phyloP scores from a whole-genome alignment of 2,113 vertebrate species.

The Mobula hypostoma region DNA sequence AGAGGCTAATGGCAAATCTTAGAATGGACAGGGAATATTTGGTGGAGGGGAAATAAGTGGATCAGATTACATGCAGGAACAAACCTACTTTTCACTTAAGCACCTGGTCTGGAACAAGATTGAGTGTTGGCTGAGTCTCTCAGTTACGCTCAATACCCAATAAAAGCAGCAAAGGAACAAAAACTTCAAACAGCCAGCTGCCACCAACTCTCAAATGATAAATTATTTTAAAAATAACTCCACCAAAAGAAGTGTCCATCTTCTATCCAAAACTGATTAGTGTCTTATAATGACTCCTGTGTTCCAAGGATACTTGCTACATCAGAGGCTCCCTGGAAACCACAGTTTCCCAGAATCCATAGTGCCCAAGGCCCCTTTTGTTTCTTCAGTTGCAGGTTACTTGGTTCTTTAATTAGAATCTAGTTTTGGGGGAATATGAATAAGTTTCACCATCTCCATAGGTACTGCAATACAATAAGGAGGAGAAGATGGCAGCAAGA shows the following conservation, averaged over 20 bases:
- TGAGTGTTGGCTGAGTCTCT: not conserved
- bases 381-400: no score
- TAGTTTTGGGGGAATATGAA: no score
- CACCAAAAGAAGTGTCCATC: not conserved
- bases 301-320: no score
- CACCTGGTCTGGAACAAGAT: not conserved
- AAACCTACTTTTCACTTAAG: not conserved
- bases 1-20: no score
- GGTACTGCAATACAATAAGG: not conserved
- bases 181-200: not conserved
- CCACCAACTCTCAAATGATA: not conserved
- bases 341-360: no score
- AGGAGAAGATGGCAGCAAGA: no score
- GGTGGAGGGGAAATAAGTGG: not conserved
- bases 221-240: not conserved
- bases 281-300: no score
- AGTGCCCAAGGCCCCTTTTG: no score
- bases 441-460: not conserved
- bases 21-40: no score
- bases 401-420: no score
- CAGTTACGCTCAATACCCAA: not conserved
- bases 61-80: not conserved
- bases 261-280: no score
- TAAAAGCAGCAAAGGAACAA: not conserved
- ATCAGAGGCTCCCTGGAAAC: no score